These are phyloP conservation scores for Chaetodon trifascialis DNA, from an alignment of 2,113 vertebrate genomes.

Conservation along the genomic window DNA sequence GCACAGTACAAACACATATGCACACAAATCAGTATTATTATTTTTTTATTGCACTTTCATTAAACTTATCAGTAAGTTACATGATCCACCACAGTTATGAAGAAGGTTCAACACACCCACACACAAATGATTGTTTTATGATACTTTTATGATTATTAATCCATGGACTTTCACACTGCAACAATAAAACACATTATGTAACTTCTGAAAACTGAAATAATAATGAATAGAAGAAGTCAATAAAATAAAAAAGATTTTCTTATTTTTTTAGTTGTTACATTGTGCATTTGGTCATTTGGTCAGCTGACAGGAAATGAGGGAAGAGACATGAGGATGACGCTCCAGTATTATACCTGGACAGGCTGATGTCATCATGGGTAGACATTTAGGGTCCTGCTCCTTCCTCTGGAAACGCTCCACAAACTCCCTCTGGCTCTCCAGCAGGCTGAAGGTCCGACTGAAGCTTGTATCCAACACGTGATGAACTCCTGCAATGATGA, in stretches of 20 bases:
- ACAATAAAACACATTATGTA: neutral
- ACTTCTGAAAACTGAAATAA: neutral
- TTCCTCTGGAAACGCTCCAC: constrained; percentile 87
- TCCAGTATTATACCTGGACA: constrained; percentile 92
- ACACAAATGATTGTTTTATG: neutral
- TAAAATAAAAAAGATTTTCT: neutral
- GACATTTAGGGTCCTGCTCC: constrained; percentile 79
- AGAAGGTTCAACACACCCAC: neutral
- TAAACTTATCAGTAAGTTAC: neutral
- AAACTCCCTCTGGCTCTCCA: constrained; percentile 95
- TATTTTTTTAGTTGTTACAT: neutral
- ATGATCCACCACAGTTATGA: neutral
- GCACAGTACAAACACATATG: neutral
- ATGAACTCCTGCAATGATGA: constrained; percentile 87
- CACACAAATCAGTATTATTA: neutral
- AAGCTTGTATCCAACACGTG: constrained; percentile 94
- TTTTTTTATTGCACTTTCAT: neutral
- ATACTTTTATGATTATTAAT: neutral
- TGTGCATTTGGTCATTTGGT: neutral
- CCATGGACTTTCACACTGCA: neutral
- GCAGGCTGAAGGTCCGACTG: constrained; percentile 93
- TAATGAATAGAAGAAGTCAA: neutral
- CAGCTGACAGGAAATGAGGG: neutral
- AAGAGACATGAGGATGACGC: no score
- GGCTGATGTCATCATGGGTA: constrained; percentile 94